These are phyloP conservation scores for Odontophorus gujanensis DNA, from an alignment of 2,113 vertebrate species.

Conservation along the genomic window DNA sequence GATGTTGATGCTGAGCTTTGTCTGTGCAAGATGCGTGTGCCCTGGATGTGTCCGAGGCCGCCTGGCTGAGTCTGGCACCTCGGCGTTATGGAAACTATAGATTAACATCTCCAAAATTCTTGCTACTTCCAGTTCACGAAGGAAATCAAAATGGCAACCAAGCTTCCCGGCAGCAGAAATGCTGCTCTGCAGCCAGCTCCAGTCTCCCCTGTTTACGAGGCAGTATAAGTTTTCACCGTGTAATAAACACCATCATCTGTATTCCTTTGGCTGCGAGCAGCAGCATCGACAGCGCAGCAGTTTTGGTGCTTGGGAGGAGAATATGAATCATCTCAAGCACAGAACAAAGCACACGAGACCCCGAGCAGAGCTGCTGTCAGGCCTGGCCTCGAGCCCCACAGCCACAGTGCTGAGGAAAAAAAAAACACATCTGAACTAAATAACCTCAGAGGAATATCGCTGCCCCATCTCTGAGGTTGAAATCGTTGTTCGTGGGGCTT, in stretches of 20 bases:
- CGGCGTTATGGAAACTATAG: background rate
- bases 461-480: background rate
- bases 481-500: background rate
- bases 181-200: background rate
- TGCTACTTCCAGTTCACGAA: background rate
- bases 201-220: slow-evolving; percentile 27
- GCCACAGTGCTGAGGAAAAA: slow-evolving; percentile 6
- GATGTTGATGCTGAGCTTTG: background rate
- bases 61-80: background rate
- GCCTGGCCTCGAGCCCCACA: too few relatives aligned
- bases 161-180: slow-evolving; percentile 17
- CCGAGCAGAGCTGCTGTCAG: background rate
- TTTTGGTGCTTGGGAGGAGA: slow-evolving; percentile 37
- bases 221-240: slow-evolving; percentile 27
- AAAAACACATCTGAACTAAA: background rate
- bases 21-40: background rate
- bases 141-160: background rate
- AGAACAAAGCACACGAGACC: slow-evolving; percentile 46
- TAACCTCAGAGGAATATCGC: slow-evolving; percentile 4
- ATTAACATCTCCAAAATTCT: background rate
- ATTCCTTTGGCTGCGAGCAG: slow-evolving; percentile 53
- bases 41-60: background rate
- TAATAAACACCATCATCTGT: slow-evolving; percentile 65
- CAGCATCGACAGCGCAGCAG: slow-evolving; percentile 6
- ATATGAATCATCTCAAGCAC: slow-evolving; percentile 51